Percentiles rank a stretch among this genome's conserved stretches.
Conservation (phyloP, 2,797 vertebrate species). For the Propithecus perrieri region DNA sequence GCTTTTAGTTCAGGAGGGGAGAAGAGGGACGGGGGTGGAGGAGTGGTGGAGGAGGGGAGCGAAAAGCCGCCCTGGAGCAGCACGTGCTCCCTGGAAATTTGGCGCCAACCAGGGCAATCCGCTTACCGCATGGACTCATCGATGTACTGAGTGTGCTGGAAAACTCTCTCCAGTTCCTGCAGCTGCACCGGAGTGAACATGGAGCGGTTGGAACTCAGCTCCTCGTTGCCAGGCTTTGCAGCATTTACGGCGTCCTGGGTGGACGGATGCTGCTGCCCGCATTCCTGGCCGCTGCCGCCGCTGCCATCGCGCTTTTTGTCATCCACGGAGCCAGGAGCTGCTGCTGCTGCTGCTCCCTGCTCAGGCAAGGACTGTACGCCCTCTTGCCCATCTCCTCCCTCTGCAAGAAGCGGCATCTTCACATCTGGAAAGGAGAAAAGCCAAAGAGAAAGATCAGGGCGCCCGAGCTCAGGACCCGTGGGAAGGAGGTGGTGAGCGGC, state of each 20-base stretch:
- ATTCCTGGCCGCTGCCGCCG: background rate
- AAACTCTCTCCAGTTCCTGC: conserved; percentile 83
- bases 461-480: accelerated
- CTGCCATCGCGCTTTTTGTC: accelerated
- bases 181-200: conserved; percentile 81
- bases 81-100: background rate
- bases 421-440: background rate
- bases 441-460: background rate
- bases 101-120: accelerated
- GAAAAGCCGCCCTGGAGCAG: background rate
- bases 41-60: too few species aligned
- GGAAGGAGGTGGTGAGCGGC: background rate
- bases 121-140: conserved; percentile 80
- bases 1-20: background rate
- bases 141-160: conserved; percentile 81
- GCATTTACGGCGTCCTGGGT: background rate
- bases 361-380: background rate
- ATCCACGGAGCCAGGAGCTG: accelerated
- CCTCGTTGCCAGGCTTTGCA: conserved; percentile 23
- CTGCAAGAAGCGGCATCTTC: background rate
- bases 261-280: background rate
- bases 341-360: background rate
- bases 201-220: conserved; percentile 70
- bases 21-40: background rate
- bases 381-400: background rate